Base-by-base conservation (phyloP, 2,113 vertebrate genomes). In the Monarcha castaneiventris region DNA sequence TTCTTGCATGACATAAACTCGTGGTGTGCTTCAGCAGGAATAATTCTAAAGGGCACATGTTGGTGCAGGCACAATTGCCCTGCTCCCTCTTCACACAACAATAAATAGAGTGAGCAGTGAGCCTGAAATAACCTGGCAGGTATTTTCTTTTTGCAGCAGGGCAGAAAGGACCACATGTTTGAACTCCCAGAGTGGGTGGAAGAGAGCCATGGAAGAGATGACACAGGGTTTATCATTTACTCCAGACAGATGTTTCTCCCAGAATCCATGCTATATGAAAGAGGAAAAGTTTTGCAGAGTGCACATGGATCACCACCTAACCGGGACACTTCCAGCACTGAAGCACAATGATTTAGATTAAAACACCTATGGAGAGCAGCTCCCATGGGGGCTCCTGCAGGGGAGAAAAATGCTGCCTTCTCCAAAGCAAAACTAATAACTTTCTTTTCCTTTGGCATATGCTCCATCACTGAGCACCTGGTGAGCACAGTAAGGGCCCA, bases 241-340 rank as follows among this genome's bases (percentile, higher is more conserved):
- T 82, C 48, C 22, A 55, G 61, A 22, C 16, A 62, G 27, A 82
- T 13, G 5, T 49, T 75, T 8, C 35, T 19, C 54, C 54, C 35
- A 4, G 64, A 43, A 48, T 30, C 49, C 2, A 0, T 3, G 3
- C 17, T n/a, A 2, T 1, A 8, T 26, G 21, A 33, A 64, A n/a
- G 39, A 84, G 49, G 30, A 1, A 1, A 23, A 13, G 35, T 26
- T 77, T 64, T 68, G 52, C 54, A 56, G 33, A 41, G 41, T 35
- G 75, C 37, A 12, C 2, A 8, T 44, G 11, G 76, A 79, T 75
- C 5, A 3, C 25, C 35, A 35, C 2, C 1, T 26, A 59, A 56
- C 30, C 29, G n/a, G 78, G 64, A 62, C 39, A 20, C 8, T 11
- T 52, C 46, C 78, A 84, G 63, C 21, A 44, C 43, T 7, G n/a